These are phyloP conservation scores for Halcyon malimbica DNA, from an alignment of 2,113 vertebrate genomes.

Conservation along the genomic window DNA sequence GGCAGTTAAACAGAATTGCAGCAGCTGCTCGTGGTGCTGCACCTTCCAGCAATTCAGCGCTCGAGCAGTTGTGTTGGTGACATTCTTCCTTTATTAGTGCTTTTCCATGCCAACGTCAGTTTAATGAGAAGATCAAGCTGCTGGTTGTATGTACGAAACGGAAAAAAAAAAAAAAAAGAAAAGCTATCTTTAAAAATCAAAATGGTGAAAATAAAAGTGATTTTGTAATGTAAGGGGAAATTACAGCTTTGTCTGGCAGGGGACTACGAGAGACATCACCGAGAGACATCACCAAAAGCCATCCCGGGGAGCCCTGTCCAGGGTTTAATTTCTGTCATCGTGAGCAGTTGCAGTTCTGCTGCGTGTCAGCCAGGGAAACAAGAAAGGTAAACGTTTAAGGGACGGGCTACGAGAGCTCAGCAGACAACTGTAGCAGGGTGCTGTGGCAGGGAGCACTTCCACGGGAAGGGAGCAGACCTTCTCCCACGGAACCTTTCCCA, in stretches of 20 bases:
- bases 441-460: neutral
- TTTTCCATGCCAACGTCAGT: neutral
- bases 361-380: neutral
- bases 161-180: neutral
- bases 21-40: constrained; percentile 18
- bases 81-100: neutral
- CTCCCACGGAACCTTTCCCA: neutral
- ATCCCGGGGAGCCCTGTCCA: neutral
- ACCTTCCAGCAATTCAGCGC: neutral
- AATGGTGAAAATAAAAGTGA: neutral
- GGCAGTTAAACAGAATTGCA: constrained; percentile 4
- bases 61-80: neutral
- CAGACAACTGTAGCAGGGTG: neutral
- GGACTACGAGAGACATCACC: neutral
- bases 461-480: neutral
- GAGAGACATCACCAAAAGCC: neutral
- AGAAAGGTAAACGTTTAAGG: neutral
- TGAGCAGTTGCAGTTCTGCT: neutral
- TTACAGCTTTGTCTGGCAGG: neutral
- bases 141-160: neutral
- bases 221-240: neutral
- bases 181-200: neutral
- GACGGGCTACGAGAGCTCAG: neutral
- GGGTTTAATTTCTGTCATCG: neutral
- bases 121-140: neutral